Evolutionary conservation across 2,113 vertebrate species (phyloP), one percentile per base, ranked within the genome.

Genomic region (Crotalus horridus): DNA sequence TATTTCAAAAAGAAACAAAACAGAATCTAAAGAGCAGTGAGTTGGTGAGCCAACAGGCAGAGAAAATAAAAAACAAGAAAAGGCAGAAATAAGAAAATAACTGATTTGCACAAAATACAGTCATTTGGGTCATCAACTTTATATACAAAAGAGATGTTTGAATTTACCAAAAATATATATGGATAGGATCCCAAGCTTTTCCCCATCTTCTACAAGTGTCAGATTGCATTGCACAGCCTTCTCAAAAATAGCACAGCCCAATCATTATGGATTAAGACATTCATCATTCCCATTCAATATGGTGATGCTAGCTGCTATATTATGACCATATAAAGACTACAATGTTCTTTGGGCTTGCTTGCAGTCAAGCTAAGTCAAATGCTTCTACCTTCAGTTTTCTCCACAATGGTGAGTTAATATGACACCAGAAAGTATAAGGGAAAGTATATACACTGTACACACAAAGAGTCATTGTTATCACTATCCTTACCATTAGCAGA

Each of bases 1-100:
- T 94, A 59, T 58, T 91, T 91, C 91, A 85, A 0, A 0, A 93
- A 94, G 95, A 85, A 92, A 58, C 51, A 85, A 92, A 92, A 23
- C 11, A 85, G 33, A 81, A 81, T 43, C 74, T 81, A 81, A 81
- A 39, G 17, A 21, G 33, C 33, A 81, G 33, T 81, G 33, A 39
- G 69, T 39, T 81, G 69, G 33, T 7, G 7, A 81, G 39, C 33
- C 33, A 81, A 21, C 15, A 1, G 3, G 39, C 33, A 81, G 20
- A 21, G 17, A 81, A 81, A 81, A 43, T 39, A 9, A 81, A 8
- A 43, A 43, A 21, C 3, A 43, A 43, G 33, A 81, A 92, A 64
- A 48, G 15, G 10, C 7, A 46, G 51, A 48, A 56, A 59, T 43
- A 56, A 89, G 48, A 88, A 74, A 33, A 9, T 23, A 54, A 81